Evolutionary conservation across 1,140 invertebrate genomes (phyloP).

Genomic region (Dryas iulia): DNA sequence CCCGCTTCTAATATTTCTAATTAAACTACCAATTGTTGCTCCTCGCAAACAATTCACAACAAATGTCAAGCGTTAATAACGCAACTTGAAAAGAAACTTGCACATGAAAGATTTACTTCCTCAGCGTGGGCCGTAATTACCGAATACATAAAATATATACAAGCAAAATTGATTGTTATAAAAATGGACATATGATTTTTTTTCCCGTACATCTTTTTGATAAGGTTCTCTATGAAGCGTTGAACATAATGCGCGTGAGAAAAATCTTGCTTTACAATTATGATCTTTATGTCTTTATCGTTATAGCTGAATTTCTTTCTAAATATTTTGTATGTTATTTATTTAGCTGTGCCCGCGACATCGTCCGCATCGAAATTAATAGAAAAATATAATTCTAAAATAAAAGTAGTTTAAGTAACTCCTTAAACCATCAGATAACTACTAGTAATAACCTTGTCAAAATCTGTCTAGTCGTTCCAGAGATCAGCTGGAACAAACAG

Average conservation of each 20-base stretch:
- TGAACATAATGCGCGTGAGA: not conserved
- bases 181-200: not conserved
- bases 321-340: no score
- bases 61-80: slow-evolving; percentile 37
- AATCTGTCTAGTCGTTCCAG: no score
- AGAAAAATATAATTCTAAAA: no score
- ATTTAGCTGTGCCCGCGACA: no score
- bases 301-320: not conserved
- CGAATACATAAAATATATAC: not conserved
- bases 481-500: no score
- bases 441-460: no score
- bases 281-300: not conserved
- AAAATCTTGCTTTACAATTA: not conserved
- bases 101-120: slow-evolving; percentile 24
- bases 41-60: slow-evolving; percentile 34
- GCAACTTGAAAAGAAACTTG: slow-evolving; percentile 32
- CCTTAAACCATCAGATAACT: no score
- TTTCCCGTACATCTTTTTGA: not conserved
- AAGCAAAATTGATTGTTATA: slow-evolving; percentile 3
- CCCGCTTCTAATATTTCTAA: slow-evolving; percentile 26
- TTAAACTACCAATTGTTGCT: slow-evolving; percentile 37
- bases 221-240: not conserved
- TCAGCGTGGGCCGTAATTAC: slow-evolving; percentile 10
- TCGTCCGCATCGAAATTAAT: no score
- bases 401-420: no score